Percentiles rank a stretch among this genome's conserved stretches.
Evolutionary conservation across 2,797 vertebrate species (phyloP).

Genomic region (Sebastes hubbsi): DNA sequence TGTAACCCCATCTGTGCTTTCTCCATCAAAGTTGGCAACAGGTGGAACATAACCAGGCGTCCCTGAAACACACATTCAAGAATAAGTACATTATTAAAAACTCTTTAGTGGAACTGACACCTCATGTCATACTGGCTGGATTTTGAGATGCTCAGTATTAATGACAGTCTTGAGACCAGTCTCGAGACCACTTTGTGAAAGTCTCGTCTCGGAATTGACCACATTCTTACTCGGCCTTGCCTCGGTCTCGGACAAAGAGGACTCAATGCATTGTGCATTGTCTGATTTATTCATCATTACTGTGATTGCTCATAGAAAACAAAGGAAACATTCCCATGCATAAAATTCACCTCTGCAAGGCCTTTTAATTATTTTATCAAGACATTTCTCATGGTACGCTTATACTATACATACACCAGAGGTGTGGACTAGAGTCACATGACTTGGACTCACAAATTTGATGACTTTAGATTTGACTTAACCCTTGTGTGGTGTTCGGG

Average conservation of each 20-base stretch:
- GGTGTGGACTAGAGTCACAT: too few species aligned
- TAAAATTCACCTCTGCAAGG: background rate
- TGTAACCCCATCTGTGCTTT: slow-evolving; percentile 75
- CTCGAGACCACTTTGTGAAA: too few species aligned
- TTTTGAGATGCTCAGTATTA: background rate
- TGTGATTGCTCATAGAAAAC: background rate
- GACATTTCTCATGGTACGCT: too few species aligned
- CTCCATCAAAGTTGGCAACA: slow-evolving; percentile 90
- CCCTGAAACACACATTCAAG: slow-evolving; percentile 76
- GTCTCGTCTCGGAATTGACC: too few species aligned
- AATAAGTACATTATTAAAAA: background rate
- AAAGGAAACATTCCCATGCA: background rate
- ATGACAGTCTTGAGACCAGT: background rate
- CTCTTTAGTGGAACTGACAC: background rate
- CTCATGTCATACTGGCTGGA: too few species aligned
- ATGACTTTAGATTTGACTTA: too few species aligned
- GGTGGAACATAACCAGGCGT: slow-evolving; percentile 89
- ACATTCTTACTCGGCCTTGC: too few species aligned
- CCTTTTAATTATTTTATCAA: background rate
- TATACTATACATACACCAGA: too few species aligned
- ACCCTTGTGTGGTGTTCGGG: too few species aligned
- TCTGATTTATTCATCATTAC: background rate
- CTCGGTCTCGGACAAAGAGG: background rate
- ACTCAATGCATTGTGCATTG: background rate
- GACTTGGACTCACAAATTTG: too few species aligned